These are phyloP conservation scores for Agonum fuliginosum DNA, from an alignment of 2,888 invertebrate species.

Conservation along the genomic window DNA sequence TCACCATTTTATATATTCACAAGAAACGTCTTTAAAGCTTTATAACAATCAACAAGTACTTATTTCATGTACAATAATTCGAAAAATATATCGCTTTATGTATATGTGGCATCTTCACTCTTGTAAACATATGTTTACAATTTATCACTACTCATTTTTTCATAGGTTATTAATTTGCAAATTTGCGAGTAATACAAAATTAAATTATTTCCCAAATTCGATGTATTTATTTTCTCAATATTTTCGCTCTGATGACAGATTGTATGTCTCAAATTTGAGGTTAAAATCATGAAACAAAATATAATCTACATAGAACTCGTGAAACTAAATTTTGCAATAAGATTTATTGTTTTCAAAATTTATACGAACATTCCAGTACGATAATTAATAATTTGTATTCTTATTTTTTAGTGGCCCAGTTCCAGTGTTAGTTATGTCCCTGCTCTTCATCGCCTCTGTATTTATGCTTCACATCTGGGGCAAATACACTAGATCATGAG, in stretches of 20 bases:
- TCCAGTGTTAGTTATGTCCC: conserved; percentile 98
- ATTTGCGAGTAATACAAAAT: not conserved
- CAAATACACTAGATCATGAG: conserved; percentile 92
- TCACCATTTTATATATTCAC: too few species aligned
- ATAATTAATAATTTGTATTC: not conserved
- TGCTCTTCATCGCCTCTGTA: conserved; percentile 98
- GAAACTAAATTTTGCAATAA: too few species aligned
- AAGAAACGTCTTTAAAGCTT: too few species aligned
- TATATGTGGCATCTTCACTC: not conserved
- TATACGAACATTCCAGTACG: too few species aligned
- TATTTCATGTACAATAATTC: not conserved
- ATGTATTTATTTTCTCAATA: not conserved
- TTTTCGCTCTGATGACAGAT: too few species aligned
- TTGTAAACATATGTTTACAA: not conserved
- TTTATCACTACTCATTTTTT: not conserved
- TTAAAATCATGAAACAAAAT: too few species aligned
- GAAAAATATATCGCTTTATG: not conserved
- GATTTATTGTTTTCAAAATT: too few species aligned
- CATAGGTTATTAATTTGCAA: not conserved
- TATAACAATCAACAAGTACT: too few species aligned
- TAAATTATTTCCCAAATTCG: not conserved
- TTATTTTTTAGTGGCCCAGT: conserved; percentile 92
- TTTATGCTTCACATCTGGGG: conserved; percentile 99
- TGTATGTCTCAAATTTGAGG: too few species aligned
- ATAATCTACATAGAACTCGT: too few species aligned